Evolutionary conservation across 2,797 vertebrate species (phyloP).

Genomic region (Enteromius paludinosus): DNA sequence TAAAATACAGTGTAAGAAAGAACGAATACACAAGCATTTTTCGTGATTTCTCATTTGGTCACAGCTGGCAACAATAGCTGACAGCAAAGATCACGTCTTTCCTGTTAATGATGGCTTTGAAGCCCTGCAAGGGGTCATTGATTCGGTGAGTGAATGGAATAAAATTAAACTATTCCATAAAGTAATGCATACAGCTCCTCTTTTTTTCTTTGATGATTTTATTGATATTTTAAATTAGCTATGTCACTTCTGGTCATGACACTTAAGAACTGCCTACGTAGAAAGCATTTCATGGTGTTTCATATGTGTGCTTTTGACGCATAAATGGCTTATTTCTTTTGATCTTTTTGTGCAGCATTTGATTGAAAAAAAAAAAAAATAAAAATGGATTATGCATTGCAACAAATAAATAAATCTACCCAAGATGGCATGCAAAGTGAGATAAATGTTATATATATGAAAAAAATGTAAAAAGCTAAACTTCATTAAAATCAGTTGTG

Average conservation of each 20-base stretch:
- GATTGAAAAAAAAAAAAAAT: background rate
- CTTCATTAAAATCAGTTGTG: too few species aligned
- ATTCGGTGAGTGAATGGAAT: slow-evolving; percentile 81
- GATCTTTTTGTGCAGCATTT: too few species aligned
- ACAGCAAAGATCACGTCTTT: slow-evolving; percentile 95
- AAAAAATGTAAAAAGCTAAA: too few species aligned
- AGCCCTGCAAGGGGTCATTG: slow-evolving; percentile 90
- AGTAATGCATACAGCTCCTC: background rate
- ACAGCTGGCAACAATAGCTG: slow-evolving; percentile 95
- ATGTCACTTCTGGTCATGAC: background rate
- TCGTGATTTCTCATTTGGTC: background rate
- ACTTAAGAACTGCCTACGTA: background rate
- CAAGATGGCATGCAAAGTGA: background rate
- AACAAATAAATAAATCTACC: background rate
- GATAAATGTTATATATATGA: background rate
- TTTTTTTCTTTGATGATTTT: background rate
- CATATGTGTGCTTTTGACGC: background rate
- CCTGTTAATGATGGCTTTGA: slow-evolving; percentile 94
- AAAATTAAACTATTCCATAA: background rate
- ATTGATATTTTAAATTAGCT: background rate
- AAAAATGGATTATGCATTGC: background rate
- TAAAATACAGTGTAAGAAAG: background rate
- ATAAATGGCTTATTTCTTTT: too few species aligned
- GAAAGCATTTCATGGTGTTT: background rate
- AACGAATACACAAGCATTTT: background rate